A percentile compares a stretch with the other conserved stretches of the same genome.
These are phyloP conservation scores for Sturnus vulgaris DNA, from an alignment of 2,113 vertebrate species.

Conservation along the genomic window DNA sequence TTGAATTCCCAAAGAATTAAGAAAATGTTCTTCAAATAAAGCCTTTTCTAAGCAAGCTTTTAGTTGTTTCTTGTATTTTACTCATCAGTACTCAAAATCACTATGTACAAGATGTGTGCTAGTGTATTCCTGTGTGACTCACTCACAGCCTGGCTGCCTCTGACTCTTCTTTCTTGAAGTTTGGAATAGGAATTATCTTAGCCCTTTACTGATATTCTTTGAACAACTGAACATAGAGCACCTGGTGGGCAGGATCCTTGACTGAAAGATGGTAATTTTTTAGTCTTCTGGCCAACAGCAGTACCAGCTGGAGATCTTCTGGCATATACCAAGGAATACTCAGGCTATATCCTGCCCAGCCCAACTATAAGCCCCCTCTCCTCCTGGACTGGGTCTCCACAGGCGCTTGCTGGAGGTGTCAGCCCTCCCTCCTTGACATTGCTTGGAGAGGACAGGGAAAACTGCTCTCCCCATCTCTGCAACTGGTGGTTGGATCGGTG, in stretches of 20 bases:
- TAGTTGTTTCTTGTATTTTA: not conserved
- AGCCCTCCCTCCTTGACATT: not conserved
- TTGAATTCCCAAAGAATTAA: not conserved
- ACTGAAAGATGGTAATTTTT: not conserved
- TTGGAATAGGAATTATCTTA: not conserved
- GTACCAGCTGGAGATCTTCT: not conserved
- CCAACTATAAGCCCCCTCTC: not conserved
- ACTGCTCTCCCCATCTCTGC: not conserved
- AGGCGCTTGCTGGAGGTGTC: not conserved
- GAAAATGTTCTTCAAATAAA: not conserved
- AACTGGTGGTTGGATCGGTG: not conserved
- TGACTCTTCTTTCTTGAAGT: not conserved
- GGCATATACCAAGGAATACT: not conserved
- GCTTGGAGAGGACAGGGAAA: not conserved
- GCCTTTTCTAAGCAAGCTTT: not conserved
- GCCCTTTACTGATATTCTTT: not conserved
- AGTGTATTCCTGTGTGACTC: not conserved
- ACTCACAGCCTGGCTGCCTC: not conserved
- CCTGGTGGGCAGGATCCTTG: not conserved
- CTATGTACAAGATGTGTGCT: not conserved
- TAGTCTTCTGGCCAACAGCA: not conserved
- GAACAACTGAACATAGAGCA: not conserved
- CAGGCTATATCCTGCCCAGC: not conserved
- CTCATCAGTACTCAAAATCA: not conserved
- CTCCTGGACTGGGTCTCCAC: not conserved